Percentiles rank a stretch among this genome's conserved stretches.
phyloP scores from a whole-genome alignment of 1,140 invertebrate genomes.

The Calliphora vicina region DNA sequence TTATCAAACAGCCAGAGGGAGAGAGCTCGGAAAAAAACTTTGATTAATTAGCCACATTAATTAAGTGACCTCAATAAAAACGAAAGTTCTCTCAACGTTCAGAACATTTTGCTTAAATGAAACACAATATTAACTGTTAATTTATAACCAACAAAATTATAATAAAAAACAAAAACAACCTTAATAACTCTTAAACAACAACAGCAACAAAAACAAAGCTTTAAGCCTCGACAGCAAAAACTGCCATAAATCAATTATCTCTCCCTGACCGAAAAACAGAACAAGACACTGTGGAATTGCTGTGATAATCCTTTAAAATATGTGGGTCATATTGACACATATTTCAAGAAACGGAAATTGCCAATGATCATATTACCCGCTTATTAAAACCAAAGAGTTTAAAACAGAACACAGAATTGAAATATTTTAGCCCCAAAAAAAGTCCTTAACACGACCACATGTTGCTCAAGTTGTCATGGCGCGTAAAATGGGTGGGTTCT shows the following conservation, averaged over 20 bases:
- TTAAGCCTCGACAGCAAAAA: background rate
- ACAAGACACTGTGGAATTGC: background rate
- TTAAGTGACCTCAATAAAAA: slow-evolving; percentile 34
- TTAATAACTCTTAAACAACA: background rate
- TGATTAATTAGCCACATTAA: slow-evolving; percentile 32
- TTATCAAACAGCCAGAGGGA: background rate
- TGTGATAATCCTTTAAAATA: slow-evolving; percentile 32
- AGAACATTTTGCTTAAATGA: background rate
- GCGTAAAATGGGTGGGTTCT: slow-evolving; percentile 31
- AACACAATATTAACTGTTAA: slow-evolving; percentile 1
- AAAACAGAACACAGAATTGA: background rate
- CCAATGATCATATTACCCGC: slow-evolving; percentile 27
- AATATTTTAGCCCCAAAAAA: background rate
- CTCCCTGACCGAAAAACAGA: background rate
- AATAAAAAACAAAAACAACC: background rate
- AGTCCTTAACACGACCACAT: slow-evolving; percentile 26
- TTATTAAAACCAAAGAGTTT: background rate
- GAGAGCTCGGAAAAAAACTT: slow-evolving; percentile 3
- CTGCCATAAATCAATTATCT: slow-evolving; percentile 28
- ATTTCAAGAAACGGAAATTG: slow-evolving; percentile 29
- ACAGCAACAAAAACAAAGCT: too few relatives aligned
- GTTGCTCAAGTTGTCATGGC: slow-evolving; percentile 21
- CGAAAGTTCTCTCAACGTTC: slow-evolving; percentile 2
- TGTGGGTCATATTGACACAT: slow-evolving; percentile 28
- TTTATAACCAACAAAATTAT: background rate